These are phyloP conservation scores for Cerceris ruficornis DNA, from an alignment of 2,888 invertebrate species.

Conservation along the genomic window DNA sequence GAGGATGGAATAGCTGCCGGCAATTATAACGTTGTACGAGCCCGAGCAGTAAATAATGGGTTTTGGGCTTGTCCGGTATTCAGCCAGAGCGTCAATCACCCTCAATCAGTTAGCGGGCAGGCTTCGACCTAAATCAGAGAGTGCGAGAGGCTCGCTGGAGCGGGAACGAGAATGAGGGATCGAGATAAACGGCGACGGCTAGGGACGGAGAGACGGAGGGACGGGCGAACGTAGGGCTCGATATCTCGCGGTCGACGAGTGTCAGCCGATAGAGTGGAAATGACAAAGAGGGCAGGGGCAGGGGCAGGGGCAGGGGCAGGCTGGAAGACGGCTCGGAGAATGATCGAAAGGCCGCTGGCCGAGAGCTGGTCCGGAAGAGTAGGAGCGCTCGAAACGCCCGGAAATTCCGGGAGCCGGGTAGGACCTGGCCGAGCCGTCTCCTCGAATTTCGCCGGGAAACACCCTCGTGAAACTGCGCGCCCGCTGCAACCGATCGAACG, in stretches of 20 bases:
- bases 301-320: constrained; percentile 25
- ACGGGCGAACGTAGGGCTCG: constrained; percentile 23
- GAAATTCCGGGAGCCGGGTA: too few relatives aligned
- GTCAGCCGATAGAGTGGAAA: constrained; percentile 58
- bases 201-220: constrained; percentile 22
- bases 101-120: constrained; percentile 78
- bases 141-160: constrained; percentile 50
- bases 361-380: too few relatives aligned
- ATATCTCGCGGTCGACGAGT: constrained; percentile 53
- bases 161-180: constrained; percentile 53
- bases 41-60: constrained; percentile 78
- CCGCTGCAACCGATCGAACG: neutral
- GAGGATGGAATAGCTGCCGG: constrained; percentile 69
- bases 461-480: too few relatives aligned
- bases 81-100: constrained; percentile 79
- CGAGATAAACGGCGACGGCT: constrained; percentile 52
- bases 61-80: constrained; percentile 77
- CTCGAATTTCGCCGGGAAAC: neutral
- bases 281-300: constrained; percentile 53
- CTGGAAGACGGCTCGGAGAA: constrained; percentile 12
- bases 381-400: too few relatives aligned
- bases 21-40: constrained; percentile 77
- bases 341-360: too few relatives aligned
- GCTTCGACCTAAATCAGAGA: constrained; percentile 75
- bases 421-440: neutral